Conservation (phyloP, 2,797 vertebrate species). For the Melanotaenia trifasciata region DNA sequence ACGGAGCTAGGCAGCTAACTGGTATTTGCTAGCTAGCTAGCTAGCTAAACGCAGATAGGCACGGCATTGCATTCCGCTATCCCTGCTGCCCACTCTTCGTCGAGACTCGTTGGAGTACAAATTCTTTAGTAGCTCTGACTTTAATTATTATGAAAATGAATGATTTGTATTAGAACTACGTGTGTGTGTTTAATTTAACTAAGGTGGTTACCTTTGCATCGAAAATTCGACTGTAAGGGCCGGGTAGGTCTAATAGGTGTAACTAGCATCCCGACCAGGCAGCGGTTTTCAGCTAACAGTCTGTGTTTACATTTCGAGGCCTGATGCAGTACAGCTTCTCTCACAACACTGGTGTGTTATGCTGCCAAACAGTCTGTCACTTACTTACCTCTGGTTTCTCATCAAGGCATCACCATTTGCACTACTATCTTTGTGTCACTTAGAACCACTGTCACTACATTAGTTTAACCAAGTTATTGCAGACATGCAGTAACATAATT, state of each 20-base stretch:
- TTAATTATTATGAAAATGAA: neutral
- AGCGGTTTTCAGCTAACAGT: slow-evolving; percentile 65
- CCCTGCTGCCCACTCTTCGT: slow-evolving; percentile 42
- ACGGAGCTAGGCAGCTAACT: slow-evolving; percentile 55
- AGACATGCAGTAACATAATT: neutral
- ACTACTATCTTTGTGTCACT: neutral
- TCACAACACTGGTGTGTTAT: neutral
- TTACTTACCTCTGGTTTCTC: slow-evolving; percentile 27
- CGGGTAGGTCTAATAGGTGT: slow-evolving; percentile 65
- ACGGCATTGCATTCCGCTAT: slow-evolving; percentile 69
- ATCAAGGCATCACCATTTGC: neutral
- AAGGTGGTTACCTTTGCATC: slow-evolving; percentile 33
- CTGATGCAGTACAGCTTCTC: slow-evolving; percentile 44
- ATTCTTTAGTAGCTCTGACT: neutral
- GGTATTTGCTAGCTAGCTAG: slow-evolving; percentile 58
- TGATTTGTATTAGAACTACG: neutral
- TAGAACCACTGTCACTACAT: slow-evolving; percentile 4
- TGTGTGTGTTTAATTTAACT: neutral
- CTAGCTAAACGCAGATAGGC: slow-evolving; percentile 48
- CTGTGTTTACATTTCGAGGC: slow-evolving; percentile 61
- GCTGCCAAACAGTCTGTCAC: slow-evolving; percentile 11
- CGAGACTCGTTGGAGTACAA: slow-evolving; percentile 20
- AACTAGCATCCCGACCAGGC: slow-evolving; percentile 70
- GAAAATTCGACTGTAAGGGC: slow-evolving; percentile 52
- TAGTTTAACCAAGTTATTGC: neutral